phyloP scores from a whole-genome alignment of 2,113 vertebrate genomes.

The Tympanuchus pallidicinctus region DNA sequence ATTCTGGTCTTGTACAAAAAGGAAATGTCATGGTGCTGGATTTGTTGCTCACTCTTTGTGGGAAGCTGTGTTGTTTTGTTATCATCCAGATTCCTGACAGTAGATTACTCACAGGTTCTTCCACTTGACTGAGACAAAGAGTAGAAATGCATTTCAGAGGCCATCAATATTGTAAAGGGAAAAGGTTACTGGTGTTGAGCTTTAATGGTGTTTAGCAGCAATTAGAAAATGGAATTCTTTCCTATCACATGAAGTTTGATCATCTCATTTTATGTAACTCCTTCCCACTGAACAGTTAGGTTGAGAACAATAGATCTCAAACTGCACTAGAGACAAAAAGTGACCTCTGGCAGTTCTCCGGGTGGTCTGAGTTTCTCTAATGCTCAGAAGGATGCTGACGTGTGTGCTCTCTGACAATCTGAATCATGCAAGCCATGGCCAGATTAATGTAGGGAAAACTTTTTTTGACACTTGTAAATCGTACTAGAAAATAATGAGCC shows the following conservation, averaged over 20 bases:
- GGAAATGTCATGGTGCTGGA: neutral
- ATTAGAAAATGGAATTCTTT: neutral
- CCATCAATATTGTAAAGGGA: neutral
- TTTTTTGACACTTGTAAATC: neutral
- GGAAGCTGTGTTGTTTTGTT: neutral
- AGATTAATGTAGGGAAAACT: neutral
- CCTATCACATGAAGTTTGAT: fast-evolving
- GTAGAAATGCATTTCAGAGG: neutral
- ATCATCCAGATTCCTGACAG: neutral
- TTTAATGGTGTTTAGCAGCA: neutral
- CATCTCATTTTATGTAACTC: neutral
- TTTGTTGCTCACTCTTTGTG: neutral
- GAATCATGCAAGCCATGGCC: neutral
- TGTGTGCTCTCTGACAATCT: neutral
- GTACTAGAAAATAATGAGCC: neutral
- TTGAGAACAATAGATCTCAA: neutral
- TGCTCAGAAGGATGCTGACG: neutral
- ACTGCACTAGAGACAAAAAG: neutral
- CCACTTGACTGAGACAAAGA: neutral
- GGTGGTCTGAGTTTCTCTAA: neutral
- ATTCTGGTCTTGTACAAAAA: neutral
- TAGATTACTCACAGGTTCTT: neutral
- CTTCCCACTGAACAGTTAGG: neutral
- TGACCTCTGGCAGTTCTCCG: neutral
- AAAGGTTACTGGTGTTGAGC: neutral